phyloP scores from a whole-genome alignment of 1,140 invertebrate genomes.

The Macrosteles quadrilineatus region DNA sequence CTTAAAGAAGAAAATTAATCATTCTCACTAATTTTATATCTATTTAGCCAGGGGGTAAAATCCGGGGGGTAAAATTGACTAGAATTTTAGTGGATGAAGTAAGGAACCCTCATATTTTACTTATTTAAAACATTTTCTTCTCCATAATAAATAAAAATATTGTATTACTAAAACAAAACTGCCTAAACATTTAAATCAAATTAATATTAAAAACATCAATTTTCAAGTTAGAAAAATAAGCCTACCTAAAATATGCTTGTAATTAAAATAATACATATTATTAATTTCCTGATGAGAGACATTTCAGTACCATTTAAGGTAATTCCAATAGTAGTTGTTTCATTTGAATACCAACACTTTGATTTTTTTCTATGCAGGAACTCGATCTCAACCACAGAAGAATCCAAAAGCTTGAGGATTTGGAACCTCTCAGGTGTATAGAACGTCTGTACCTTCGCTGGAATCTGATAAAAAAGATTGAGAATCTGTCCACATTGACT shows the following conservation, averaged over 20 bases:
- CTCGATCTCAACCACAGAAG: constrained; percentile 88
- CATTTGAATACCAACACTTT: background rate
- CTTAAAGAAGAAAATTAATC: no score
- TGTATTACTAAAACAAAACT: no score
- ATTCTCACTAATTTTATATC: no score
- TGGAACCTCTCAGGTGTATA: constrained; percentile 71
- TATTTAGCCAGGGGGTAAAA: no score
- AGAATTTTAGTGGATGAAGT: no score
- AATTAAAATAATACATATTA: background rate
- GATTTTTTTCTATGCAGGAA: constrained; percentile 55
- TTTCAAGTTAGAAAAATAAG: background rate
- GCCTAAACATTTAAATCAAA: background rate
- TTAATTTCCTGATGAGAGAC: background rate
- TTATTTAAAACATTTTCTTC: no score
- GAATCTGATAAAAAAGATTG: constrained; percentile 95
- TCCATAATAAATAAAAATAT: no score
- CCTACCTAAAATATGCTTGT: background rate
- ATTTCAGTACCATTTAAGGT: background rate
- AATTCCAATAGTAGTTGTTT: background rate
- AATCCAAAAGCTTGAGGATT: constrained; percentile 65
- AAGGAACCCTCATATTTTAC: no score
- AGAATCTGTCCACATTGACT: constrained; percentile 74
- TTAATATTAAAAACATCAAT: background rate
- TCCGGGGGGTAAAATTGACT: no score
- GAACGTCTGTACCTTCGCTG: constrained; percentile 85